These are phyloP conservation scores for Notodonta ziczac DNA, from an alignment of 2,888 invertebrate genomes.

Conservation along the genomic window DNA sequence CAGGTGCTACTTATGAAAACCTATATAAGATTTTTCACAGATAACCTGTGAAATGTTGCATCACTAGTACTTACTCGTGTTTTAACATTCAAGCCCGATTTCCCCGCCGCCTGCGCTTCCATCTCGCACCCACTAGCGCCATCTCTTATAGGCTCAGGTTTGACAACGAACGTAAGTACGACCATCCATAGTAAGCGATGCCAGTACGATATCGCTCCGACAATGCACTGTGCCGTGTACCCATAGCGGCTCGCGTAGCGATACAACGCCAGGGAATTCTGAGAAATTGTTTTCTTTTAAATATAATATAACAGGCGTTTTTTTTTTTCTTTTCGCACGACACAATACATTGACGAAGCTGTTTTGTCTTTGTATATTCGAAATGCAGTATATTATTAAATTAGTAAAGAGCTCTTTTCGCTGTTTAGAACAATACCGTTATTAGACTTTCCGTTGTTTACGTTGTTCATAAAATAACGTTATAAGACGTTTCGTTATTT, in stretches of 20 bases:
- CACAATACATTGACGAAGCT: conserved; percentile 28
- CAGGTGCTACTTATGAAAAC: too few species aligned
- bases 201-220: conserved; percentile 54
- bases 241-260: conserved; percentile 46
- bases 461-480: too few species aligned
- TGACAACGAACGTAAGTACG: conserved; percentile 43
- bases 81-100: conserved; percentile 11
- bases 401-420: too few species aligned
- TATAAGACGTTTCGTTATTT: neutral
- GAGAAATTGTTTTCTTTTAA: conserved; percentile 33
- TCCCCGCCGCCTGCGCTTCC: conserved; percentile 1
- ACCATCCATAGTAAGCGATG: conserved; percentile 48
- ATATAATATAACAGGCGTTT: neutral
- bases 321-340: conserved; percentile 4
- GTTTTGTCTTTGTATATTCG: neutral
- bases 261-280: conserved; percentile 51
- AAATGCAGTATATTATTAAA: neutral
- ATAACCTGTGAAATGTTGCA: too few species aligned
- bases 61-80: neutral
- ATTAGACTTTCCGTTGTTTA: neutral
- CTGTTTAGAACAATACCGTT: too few species aligned
- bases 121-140: conserved; percentile 1
- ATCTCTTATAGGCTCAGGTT: conserved; percentile 38
- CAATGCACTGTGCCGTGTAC: conserved; percentile 50
- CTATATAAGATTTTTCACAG: too few species aligned